A percentile compares a stretch with the other conserved stretches of the same genome.
These are phyloP conservation scores for Virgularia gustaviana DNA, from an alignment of 92 coral and sea anemone species.

Conservation along the genomic window DNA sequence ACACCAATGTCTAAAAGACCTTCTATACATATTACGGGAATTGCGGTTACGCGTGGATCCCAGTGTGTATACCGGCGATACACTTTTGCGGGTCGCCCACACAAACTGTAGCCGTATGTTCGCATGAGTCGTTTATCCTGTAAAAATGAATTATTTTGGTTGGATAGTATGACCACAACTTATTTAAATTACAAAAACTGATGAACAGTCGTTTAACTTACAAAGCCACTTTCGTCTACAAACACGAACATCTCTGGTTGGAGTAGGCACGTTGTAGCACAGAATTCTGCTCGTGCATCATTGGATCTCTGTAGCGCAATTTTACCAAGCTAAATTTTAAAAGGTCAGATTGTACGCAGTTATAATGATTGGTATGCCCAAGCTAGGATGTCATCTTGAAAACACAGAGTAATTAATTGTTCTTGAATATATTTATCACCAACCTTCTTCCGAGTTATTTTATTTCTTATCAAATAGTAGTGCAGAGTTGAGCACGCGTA, in stretches of 20 bases:
- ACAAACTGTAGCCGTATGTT: conserved; percentile 42
- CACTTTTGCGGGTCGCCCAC: conserved; percentile 40
- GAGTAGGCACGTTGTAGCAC: conserved; percentile 36
- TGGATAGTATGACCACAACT: not conserved
- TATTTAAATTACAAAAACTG: not conserved
- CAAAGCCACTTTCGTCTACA: conserved; percentile 43
- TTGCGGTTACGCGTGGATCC: conserved; percentile 57
- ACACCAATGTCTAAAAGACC: conserved; percentile 51
- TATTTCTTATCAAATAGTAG: conserved; percentile 36
- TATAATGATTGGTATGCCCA: not conserved
- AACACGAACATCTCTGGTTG: conserved; percentile 36
- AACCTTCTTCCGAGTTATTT: conserved; percentile 24
- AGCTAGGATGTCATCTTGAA: not conserved
- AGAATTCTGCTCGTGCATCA: conserved; percentile 32
- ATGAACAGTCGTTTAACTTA: no score
- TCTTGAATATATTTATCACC: conserved; percentile 11
- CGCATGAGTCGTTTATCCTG: conserved; percentile 12
- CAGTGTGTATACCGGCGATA: conserved; percentile 32
- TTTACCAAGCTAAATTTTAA: conserved; percentile 22
- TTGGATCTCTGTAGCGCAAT: conserved; percentile 48
- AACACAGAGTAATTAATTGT: conserved; percentile 34
- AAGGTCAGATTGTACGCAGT: not conserved
- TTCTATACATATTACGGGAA: conserved; percentile 56
- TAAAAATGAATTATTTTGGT: not conserved
- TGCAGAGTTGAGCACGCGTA: conserved; percentile 41